phyloP scores from a whole-genome alignment of 2,797 vertebrate genomes.

The Eurystomus glaucurus region DNA sequence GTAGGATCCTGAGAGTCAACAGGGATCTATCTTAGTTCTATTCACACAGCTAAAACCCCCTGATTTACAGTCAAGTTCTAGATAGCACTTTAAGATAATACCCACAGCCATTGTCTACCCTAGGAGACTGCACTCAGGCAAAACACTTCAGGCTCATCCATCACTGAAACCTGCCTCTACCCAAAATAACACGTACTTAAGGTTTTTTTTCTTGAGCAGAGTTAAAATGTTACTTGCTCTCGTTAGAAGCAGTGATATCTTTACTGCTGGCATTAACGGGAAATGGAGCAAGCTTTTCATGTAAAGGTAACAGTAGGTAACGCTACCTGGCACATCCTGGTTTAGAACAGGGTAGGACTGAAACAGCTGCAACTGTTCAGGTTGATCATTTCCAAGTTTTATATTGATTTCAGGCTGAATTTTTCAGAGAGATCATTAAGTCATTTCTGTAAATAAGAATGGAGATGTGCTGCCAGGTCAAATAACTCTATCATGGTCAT shows the following conservation, averaged over 20 bases:
- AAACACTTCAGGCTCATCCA: background rate
- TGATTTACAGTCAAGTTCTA: background rate
- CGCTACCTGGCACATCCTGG: fast-evolving
- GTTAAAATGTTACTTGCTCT: background rate
- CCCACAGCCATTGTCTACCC: background rate
- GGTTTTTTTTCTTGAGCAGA: background rate
- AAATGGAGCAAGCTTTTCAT: background rate
- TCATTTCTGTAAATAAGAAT: background rate
- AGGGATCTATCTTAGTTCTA: background rate
- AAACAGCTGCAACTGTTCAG: background rate
- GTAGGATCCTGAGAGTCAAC: background rate
- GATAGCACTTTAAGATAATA: background rate
- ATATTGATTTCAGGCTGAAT: background rate
- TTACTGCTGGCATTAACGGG: background rate
- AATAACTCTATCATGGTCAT: background rate
- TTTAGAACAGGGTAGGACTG: background rate
- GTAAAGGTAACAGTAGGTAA: background rate
- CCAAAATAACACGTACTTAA: background rate
- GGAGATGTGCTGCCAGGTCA: background rate
- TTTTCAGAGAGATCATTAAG: background rate
- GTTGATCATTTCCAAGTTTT: background rate
- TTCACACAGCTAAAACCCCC: background rate
- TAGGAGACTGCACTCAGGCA: background rate
- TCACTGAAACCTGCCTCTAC: background rate
- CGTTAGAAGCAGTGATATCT: background rate